A percentile compares a stretch with the other conserved stretches of the same genome.
Evolutionary conservation across 2,888 invertebrate species (phyloP).

Genomic region (Melikaiella ostensackeni): DNA sequence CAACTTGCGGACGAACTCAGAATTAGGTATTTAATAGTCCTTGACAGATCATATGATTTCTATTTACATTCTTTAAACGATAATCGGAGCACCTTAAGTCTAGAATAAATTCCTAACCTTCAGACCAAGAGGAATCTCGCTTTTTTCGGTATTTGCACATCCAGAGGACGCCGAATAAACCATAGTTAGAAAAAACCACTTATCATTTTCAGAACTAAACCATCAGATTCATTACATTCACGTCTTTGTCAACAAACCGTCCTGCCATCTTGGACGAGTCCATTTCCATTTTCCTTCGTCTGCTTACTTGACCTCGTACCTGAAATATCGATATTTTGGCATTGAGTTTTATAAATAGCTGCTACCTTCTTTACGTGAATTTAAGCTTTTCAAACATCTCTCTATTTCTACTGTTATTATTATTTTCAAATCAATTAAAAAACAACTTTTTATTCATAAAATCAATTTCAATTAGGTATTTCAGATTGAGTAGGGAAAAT

Average conservation of each 20-base stretch:
- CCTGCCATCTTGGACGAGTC: constrained; percentile 48
- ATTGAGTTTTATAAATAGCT: too few relatives aligned
- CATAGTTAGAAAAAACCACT: constrained; percentile 33
- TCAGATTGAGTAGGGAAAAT: too few relatives aligned
- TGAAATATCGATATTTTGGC: too few relatives aligned
- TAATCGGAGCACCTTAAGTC: constrained; percentile 24
- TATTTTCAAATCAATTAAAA: too few relatives aligned
- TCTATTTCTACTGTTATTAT: too few relatives aligned
- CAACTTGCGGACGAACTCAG: constrained; percentile 71
- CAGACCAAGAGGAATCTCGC: constrained; percentile 25
- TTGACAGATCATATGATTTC: constrained; percentile 57
- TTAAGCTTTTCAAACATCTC: too few relatives aligned
- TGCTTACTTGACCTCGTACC: too few relatives aligned
- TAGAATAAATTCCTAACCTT: constrained; percentile 49
- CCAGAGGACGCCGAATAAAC: constrained; percentile 42
- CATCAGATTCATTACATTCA: constrained; percentile 20
- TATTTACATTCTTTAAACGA: constrained; percentile 62
- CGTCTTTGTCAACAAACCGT: constrained; percentile 26
- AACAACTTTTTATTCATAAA: too few relatives aligned
- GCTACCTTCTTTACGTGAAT: too few relatives aligned
- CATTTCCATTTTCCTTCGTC: constrained; percentile 38
- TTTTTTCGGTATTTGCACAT: constrained; percentile 22
- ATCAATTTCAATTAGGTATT: too few relatives aligned
- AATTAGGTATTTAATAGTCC: constrained; percentile 76
- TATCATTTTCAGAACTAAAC: neutral